Conservation (phyloP, 1,140 invertebrate species). For the Chironomus striatipennis region DNA sequence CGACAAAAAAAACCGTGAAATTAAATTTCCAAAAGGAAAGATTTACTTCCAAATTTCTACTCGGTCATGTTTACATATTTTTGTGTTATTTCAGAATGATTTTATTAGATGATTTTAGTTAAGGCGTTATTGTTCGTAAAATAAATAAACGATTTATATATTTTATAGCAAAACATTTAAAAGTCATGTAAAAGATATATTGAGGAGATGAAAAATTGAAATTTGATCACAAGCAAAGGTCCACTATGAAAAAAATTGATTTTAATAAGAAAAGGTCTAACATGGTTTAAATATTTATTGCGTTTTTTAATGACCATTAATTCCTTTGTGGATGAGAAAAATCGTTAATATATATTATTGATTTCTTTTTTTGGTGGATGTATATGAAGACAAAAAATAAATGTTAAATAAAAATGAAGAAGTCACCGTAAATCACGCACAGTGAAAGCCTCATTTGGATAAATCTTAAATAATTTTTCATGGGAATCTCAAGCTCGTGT, state of each 20-base stretch:
- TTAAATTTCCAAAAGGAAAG: no score
- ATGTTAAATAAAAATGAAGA: not conserved
- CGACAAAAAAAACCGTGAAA: no score
- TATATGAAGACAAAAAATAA: no score
- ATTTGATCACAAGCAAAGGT: not conserved
- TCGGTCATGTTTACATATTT: no score
- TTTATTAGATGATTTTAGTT: not conserved
- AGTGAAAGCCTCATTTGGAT: no score
- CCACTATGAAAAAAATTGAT: not conserved
- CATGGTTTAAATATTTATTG: not conserved
- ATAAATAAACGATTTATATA: not conserved
- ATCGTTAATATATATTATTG: not conserved
- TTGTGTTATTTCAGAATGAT: no score
- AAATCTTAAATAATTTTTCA: no score
- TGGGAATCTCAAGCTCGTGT: no score
- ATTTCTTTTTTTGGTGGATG: not conserved
- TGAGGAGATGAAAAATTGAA: not conserved
- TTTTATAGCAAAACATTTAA: constrained; percentile 14
- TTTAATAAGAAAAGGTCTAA: not conserved
- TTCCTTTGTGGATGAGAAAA: not conserved
- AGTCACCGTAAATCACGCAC: not conserved
- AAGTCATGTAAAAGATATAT: not conserved
- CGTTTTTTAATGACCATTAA: not conserved
- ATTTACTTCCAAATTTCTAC: no score
- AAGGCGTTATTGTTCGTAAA: not conserved